These are phyloP conservation scores for Mirza zaza DNA, from an alignment of 2,113 vertebrate genomes.

Conservation along the genomic window DNA sequence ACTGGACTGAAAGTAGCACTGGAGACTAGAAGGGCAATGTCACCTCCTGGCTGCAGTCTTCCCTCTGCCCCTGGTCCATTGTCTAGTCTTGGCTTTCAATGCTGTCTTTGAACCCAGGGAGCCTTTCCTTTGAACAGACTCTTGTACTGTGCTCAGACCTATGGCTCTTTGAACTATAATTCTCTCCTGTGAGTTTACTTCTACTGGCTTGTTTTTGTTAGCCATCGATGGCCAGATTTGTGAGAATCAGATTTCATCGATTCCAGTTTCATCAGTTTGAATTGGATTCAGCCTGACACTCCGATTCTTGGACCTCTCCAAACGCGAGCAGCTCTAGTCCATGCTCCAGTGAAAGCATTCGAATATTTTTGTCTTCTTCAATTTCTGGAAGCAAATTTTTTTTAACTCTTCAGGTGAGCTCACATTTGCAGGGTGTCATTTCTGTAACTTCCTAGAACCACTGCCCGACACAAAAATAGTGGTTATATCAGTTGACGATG, in stretches of 20 bases:
- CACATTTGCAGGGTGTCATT: neutral
- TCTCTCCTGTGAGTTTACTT: neutral
- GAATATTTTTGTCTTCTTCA: constrained; percentile 9
- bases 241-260: neutral
- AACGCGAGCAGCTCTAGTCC: neutral
- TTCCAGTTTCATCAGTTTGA: too few relatives aligned
- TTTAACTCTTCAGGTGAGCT: neutral
- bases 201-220: neutral
- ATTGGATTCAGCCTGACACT: neutral
- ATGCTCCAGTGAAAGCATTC: neutral
- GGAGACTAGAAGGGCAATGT: neutral
- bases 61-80: neutral
- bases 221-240: neutral
- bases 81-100: neutral
- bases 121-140: neutral
- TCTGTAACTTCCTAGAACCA: neutral
- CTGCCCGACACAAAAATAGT: neutral
- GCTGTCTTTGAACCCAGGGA: neutral
- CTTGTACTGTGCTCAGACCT: neutral
- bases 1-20: neutral
- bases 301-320: neutral
- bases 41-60: neutral
- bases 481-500: neutral
- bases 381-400: neutral
- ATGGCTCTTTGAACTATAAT: neutral